These are phyloP conservation scores for Falco cherrug DNA, from an alignment of 2,797 vertebrate genomes.

Conservation along the genomic window DNA sequence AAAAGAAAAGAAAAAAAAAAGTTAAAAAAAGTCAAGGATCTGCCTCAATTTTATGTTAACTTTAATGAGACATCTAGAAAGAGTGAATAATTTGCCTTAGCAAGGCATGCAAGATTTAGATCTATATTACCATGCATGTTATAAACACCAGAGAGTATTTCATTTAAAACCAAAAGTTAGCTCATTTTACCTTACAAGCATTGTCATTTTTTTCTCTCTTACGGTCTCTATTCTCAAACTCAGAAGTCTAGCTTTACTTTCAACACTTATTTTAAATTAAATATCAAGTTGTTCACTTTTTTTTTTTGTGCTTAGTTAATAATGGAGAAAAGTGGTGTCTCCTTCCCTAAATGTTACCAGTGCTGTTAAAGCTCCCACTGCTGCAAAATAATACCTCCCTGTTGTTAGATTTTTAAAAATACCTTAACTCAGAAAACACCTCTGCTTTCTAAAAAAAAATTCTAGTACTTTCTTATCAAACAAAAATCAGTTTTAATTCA, in stretches of 20 bases:
- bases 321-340: neutral
- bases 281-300: neutral
- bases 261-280: neutral
- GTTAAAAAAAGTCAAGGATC: neutral
- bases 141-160: neutral
- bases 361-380: neutral
- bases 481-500: neutral
- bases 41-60: neutral
- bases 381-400: neutral
- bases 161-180: neutral
- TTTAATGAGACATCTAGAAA: neutral
- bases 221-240: neutral
- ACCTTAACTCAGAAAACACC: neutral
- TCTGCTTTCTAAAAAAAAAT: neutral
- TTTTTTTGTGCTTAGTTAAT: neutral
- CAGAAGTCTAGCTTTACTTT: neutral
- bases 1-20: neutral
- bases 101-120: neutral
- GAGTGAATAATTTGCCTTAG: neutral
- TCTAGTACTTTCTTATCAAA: neutral
- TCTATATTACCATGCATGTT: neutral
- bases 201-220: neutral
- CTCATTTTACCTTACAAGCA: neutral
- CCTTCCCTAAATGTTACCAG: neutral
- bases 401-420: neutral